A percentile compares a stretch with the other conserved stretches of the same genome.
These are phyloP conservation scores for Apus apus DNA, from an alignment of 2,113 vertebrate genomes.

Conservation along the genomic window DNA sequence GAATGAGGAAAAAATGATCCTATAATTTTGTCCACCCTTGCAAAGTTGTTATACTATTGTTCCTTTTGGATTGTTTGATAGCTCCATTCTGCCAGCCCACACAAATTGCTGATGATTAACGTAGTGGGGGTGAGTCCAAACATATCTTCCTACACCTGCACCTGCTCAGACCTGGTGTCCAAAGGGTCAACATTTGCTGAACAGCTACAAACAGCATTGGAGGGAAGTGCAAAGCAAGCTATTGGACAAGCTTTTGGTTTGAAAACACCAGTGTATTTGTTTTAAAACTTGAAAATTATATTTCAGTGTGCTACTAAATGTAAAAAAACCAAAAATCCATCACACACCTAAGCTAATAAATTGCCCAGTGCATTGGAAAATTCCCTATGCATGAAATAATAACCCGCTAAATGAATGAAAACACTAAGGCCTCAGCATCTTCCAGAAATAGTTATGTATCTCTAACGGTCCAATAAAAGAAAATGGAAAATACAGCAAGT, in stretches of 20 bases:
- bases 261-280: neutral
- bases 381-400: slow-evolving; percentile 17
- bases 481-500: slow-evolving; percentile 14
- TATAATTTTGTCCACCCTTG: neutral
- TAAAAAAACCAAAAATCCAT: neutral
- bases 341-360: neutral
- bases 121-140: neutral
- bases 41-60: neutral
- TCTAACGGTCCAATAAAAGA: neutral
- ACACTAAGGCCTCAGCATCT: neutral
- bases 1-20: neutral
- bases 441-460: neutral
- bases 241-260: neutral
- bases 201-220: neutral
- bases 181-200: slow-evolving; percentile 23
- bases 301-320: neutral
- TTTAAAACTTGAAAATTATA: neutral
- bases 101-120: slow-evolving; percentile 39
- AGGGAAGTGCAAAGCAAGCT: neutral
- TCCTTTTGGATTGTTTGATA: slow-evolving; percentile 55
- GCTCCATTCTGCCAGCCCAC: slow-evolving; percentile 18
- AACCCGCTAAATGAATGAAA: slow-evolving; percentile 38
- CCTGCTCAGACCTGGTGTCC: neutral
- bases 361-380: neutral
- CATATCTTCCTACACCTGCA: neutral